Base-by-base conservation (phyloP, 2,797 vertebrate genomes). In the Luscinia luscinia region DNA sequence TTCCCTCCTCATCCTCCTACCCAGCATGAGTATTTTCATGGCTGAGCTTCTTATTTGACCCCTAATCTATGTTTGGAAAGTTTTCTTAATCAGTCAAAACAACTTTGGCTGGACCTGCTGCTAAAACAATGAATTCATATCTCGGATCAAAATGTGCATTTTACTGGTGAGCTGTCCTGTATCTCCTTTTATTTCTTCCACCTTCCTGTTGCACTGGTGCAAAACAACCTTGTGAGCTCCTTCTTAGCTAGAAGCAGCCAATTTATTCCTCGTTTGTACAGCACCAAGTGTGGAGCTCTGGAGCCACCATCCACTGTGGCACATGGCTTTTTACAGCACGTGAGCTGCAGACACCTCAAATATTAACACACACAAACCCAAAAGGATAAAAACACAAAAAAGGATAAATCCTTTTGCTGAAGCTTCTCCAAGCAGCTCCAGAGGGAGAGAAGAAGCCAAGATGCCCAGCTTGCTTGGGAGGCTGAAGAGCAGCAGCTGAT, bases 271-370 rank as follows among this genome's bases (percentile, higher is more conserved):
- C 0, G 0, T 89, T 74, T 2, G 1, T 72, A 20, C 16, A 55
- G n/a, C 26, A 74, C 38, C 49, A 12, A 6, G 49, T 51, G 26
- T 34, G 34, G 34, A 34, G 34, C 19, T 69, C 75, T 91, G 61
- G 40, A 73, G 67, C 40, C 30, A 38, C 28, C 5, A 16, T 23
- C 61, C 28, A 9, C 16, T 6, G 8, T 11, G 58, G 38, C 16
- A 45, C 43, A 4, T 32, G 4, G 5, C 27, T 36, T 62, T 34
- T 48, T 54, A 55, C 10, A 36, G 18, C 40, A n/a, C 1, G 0
- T 24, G 34, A 76, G 30, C 30, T 87, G 24, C 6, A 75, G 36
- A 45, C 15, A n/a, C 26, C 28, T 72, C 62, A 69, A 30, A 68
- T 24, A 68, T 27, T 32, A 69, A 66, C 63, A 55, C 1, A 3